phyloP scores from a whole-genome alignment of 2,797 vertebrate species.

The Smutsia gigantea region DNA sequence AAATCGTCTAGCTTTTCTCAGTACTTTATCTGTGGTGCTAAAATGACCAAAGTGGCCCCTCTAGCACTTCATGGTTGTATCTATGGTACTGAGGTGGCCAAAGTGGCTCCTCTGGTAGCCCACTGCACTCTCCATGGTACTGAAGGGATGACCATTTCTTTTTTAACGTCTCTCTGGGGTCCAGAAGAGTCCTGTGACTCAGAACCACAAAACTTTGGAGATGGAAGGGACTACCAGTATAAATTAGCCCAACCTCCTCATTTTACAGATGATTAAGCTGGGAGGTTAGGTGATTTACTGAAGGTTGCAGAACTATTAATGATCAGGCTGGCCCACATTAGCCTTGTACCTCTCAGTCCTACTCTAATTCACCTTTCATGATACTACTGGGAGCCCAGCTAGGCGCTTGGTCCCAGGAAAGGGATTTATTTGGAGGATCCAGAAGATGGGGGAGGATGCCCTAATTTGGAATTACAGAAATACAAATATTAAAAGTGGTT shows the following conservation, averaged over 20 bases:
- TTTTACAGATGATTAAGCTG: slow-evolving; percentile 38
- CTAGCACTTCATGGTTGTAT: slow-evolving; percentile 41
- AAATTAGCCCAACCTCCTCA: slow-evolving; percentile 29
- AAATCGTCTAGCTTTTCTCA: slow-evolving; percentile 48
- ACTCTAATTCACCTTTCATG: background rate
- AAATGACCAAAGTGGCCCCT: slow-evolving; percentile 53
- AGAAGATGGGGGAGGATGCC: background rate
- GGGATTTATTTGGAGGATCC: slow-evolving; percentile 15
- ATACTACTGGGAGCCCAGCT: background rate
- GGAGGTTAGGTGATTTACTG: slow-evolving; percentile 30
- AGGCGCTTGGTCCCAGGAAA: slow-evolving; percentile 19
- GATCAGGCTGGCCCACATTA: background rate
- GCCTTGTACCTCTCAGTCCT: background rate
- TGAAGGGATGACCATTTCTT: slow-evolving; percentile 75
- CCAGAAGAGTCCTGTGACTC: slow-evolving; percentile 49
- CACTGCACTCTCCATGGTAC: slow-evolving; percentile 84
- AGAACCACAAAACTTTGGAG: slow-evolving; percentile 29
- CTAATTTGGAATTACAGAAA: slow-evolving; percentile 54
- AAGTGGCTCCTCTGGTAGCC: slow-evolving; percentile 74
- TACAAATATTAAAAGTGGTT: slow-evolving; percentile 36
- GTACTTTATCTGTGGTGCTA: slow-evolving; percentile 31
- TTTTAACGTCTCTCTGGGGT: slow-evolving; percentile 44
- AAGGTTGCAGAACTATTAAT: slow-evolving; percentile 9
- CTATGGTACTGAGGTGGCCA: slow-evolving; percentile 72
- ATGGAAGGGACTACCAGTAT: background rate